Base-by-base conservation (phyloP, 2,113 vertebrate genomes). In the Nycticryphes semicollaris region DNA sequence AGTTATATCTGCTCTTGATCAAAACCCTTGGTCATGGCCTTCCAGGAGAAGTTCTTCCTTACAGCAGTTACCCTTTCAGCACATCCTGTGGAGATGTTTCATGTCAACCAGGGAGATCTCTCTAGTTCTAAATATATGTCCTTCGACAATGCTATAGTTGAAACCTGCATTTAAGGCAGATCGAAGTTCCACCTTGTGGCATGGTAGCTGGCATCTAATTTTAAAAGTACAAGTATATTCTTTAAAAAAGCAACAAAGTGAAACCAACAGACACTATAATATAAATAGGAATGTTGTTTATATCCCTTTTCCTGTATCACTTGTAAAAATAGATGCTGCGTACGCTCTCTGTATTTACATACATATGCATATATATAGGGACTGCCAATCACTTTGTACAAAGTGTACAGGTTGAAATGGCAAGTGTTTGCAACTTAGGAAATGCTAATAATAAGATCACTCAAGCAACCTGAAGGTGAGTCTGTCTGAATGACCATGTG, bases 211-310 rank as follows among this genome's bases (percentile, higher is more conserved):
- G 45, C 30, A 67, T 70, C 37, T 77, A 64, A 92, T 93, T 81
- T 86, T 78, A 56, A 94, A 88, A 90, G 25, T 69, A 56, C 45
- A 73, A 90, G 39, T 41, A 73, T 33, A 19, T 5, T 48, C 45
- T 77, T 88, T 67, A 47, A 81, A 84, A 89, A 94, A 86, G 6
- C 57, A 76, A 88, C 14, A 4, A 76, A 80, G 17, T 39, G 77
- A 94, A 91, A 74, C 56, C 48, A 90, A 62, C 19, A 87, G 48
- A 53, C 57, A 68, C 27, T 45, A 27, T 48, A 84, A 82, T 94
- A 91, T 87, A 84, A 96, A 82, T 64, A 89, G 53, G 70, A 92
- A 84, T 53, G 12, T 14, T 72, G 19, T 47, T 95, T 74, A 89
- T 77, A 62, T 60, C 69, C 9, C 25, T 81, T 79, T 93, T 72